A percentile compares a stretch with the other conserved stretches of the same genome.
Conservation (phyloP, 2,113 vertebrate genomes). For the Psilopogon haemacephalus region DNA sequence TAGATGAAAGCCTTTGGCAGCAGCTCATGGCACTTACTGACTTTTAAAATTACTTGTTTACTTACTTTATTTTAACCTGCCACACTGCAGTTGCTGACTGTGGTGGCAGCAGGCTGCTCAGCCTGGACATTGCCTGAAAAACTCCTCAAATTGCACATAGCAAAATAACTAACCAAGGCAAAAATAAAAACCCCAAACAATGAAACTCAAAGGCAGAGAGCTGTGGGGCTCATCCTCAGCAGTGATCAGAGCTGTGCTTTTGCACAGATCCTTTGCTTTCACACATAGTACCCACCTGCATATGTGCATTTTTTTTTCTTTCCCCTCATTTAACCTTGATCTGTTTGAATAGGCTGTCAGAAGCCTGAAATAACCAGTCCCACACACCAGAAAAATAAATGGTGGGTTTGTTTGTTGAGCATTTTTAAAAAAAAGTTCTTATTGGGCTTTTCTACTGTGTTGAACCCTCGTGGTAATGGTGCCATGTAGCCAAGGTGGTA, state of each 20-base stretch:
- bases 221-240: background rate
- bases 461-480: background rate
- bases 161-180: background rate
- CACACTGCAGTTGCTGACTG: fast-evolving
- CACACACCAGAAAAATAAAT: background rate
- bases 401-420: too few relatives aligned
- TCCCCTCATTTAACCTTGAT: background rate
- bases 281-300: background rate
- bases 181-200: background rate
- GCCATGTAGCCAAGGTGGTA: too few relatives aligned
- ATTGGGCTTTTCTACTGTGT: background rate
- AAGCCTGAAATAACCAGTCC: background rate
- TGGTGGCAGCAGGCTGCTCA: background rate
- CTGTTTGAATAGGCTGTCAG: background rate
- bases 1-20: background rate
- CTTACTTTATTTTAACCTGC: background rate
- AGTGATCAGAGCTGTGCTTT: background rate
- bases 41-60: background rate
- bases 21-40: fast-evolving
- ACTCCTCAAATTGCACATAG: background rate
- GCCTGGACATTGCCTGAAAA: background rate
- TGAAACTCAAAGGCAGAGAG: background rate
- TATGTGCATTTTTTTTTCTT: background rate
- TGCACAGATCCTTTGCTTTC: background rate
- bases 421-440: background rate